Base-by-base conservation (phyloP, 1,140 invertebrate genomes). In the Araneus ventricosus region DNA sequence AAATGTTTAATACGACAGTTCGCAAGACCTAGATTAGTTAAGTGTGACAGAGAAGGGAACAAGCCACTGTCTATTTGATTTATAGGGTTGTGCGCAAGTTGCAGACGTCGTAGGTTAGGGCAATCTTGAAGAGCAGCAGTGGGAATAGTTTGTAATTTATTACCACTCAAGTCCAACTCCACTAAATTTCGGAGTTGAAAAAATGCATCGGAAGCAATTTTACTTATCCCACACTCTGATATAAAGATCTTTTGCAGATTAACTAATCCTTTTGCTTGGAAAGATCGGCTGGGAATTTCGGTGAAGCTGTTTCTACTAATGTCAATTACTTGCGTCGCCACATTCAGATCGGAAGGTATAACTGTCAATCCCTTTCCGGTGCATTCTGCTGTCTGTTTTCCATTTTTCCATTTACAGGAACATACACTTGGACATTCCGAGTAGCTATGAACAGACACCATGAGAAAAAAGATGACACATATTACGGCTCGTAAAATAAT, bases 321-420 rank as follows among this genome's bases (percentile, higher is more conserved):
- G 95, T 99, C 98, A 94, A 99, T 95, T 91, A 99, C 98, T 96
- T 99, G 98, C 7, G 98, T 98, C 94, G 97, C 97, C 5, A 97
- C 96, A 95, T 98, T 97, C 85, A 98, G 97, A 94, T 96, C 97
- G 91, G 97, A 97, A 1, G 98, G 98, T 91, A 99, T 97, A 61
- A 97, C 97, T 94, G 97, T 98, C 79, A 99, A 96, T 45, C 96
- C 97, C 34, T 97, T 97, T 95, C 98, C 97, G 90, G 97, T 96
- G 95, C 98, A 99, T 95, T 98, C 98, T 4, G 98, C 98, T 91
- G 97, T 98, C 94, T 98, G 97, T 95, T 99, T 99, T 2, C 98
- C 98, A 94, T 97, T 97, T 95, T 98, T 98, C 98, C 98, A 99
- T 94, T 98, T 98, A 96, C 98, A 99, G 17, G 96, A 96, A 95